Evolutionary conservation across 2,113 vertebrate genomes (phyloP).

Genomic region (Prinia subflava): DNA sequence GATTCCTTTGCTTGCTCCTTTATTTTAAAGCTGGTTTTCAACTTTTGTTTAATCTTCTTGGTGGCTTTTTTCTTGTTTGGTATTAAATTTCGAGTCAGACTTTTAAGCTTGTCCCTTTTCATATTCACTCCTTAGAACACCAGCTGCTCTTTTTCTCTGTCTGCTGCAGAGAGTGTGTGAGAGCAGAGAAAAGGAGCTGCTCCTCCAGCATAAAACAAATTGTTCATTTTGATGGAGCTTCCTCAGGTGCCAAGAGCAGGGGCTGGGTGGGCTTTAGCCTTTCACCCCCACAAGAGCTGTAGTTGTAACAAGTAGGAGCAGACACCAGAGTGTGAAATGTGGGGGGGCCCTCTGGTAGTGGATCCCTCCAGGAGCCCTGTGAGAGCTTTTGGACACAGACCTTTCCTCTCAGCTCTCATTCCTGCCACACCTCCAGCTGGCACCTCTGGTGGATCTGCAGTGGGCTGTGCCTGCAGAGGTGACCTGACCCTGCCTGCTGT

Average conservation of each 20-base stretch:
- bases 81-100: not conserved
- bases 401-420: not conserved
- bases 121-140: not conserved
- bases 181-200: not conserved
- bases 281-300: not conserved
- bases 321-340: fast-evolving
- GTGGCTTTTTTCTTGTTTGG: not conserved
- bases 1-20: slow-evolving; percentile 39
- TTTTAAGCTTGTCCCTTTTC: not conserved
- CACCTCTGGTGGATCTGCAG: not conserved
- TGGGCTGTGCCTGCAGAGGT: not conserved
- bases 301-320: not conserved
- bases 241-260: not conserved
- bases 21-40: slow-evolving; percentile 48
- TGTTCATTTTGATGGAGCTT: not conserved
- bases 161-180: not conserved
- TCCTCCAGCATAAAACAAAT: not conserved
- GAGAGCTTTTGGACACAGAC: not conserved
- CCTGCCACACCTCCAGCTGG: fast-evolving
- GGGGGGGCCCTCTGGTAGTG: not conserved
- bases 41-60: slow-evolving; percentile 48
- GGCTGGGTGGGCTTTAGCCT: not conserved
- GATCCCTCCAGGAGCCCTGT: not conserved
- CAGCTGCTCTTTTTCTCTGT: not conserved
- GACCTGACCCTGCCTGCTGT: not conserved